Conservation (phyloP, 1,140 invertebrate species). For the Hydropsyche tenuis region DNA sequence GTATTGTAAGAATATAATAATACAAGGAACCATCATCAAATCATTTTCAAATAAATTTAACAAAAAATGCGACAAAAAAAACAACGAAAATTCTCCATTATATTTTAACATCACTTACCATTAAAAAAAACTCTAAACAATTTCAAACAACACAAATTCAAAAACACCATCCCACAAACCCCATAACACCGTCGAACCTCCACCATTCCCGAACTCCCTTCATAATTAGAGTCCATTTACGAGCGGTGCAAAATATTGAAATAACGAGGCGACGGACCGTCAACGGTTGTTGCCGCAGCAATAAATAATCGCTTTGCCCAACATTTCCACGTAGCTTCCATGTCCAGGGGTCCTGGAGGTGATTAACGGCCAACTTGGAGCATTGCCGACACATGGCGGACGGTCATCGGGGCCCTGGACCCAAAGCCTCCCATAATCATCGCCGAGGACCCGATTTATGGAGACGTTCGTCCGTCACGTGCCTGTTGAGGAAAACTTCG, state of each 20-base stretch:
- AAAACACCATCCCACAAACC: too few species aligned
- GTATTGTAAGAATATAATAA: too few species aligned
- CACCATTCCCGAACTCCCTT: too few species aligned
- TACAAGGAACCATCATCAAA: too few species aligned
- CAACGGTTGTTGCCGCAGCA: conserved; percentile 5
- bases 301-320: conserved; percentile 38
- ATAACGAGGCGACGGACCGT: conserved; percentile 11
- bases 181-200: too few species aligned
- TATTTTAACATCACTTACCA: too few species aligned
- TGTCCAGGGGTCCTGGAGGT: conserved; percentile 20
- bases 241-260: conserved; percentile 19
- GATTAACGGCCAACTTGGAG: conserved; percentile 50
- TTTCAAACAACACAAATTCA: too few species aligned
- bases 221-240: conserved; percentile 22
- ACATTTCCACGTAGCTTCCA: too few species aligned
- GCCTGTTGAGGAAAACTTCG: conserved; percentile 12
- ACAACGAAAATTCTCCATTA: too few species aligned
- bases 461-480: conserved; percentile 37
- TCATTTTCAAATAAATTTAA: too few species aligned
- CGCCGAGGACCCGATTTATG: conserved; percentile 48
- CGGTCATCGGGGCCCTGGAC: conserved; percentile 21
- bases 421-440: background rate
- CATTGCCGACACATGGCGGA: conserved; percentile 47
- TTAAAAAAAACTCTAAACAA: too few species aligned
- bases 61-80: too few species aligned